Evolutionary conservation across 2,113 vertebrate genomes (phyloP).

Genomic region (Craseonycteris thonglongyai): DNA sequence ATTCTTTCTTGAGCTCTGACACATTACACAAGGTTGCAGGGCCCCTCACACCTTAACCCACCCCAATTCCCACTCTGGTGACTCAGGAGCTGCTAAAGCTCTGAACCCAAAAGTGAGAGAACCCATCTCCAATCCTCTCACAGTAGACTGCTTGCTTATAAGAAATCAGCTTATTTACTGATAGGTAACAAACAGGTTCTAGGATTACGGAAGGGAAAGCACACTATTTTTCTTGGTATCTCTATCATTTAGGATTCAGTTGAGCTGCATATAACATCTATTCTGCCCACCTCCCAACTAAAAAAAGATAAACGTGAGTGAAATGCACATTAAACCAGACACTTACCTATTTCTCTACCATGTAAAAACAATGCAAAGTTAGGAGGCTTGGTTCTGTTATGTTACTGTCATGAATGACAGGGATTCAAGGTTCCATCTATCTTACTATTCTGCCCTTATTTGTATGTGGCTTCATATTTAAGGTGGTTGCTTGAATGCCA

Average conservation of each 20-base stretch:
- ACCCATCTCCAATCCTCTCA: neutral
- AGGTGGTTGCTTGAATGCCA: neutral
- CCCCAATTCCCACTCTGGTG: neutral
- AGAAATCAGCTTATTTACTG: neutral
- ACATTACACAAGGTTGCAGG: neutral
- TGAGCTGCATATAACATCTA: neutral
- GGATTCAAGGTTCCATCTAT: neutral
- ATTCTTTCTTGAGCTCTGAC: neutral
- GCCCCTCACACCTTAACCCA: neutral
- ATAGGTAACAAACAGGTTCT: neutral
- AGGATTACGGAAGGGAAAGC: neutral
- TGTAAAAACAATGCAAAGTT: neutral
- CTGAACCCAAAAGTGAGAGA: neutral
- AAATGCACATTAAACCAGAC: neutral
- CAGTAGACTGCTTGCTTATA: neutral
- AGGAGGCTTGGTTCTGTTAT: neutral
- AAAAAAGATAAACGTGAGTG: neutral
- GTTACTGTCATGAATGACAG: neutral
- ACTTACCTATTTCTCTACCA: neutral
- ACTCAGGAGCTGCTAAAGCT: neutral
- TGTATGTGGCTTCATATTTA: neutral
- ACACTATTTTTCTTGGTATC: neutral
- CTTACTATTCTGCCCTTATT: neutral
- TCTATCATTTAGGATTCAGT: neutral
- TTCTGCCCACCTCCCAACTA: neutral